Evolutionary conservation across 2,113 vertebrate species (phyloP), one percentile per base, ranked within the genome.

Genomic region (Hippocampus comes): DNA sequence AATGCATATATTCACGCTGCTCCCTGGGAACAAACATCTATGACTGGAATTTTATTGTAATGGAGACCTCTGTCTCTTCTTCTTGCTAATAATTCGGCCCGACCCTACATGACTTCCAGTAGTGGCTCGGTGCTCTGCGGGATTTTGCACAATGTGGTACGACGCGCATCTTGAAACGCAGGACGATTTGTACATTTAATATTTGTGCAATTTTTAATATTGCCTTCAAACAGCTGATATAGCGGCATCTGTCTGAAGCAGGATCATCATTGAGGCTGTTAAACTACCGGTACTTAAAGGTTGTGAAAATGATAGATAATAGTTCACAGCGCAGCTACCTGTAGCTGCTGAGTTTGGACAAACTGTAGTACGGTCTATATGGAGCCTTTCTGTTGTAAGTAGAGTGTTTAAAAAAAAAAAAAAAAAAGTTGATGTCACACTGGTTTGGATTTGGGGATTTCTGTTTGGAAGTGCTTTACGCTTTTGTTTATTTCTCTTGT

Each of bases 291-390:
- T 38, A 38, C 95, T 96, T 95, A 93, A 84, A 89, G 88, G 86
- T 90, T 87, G 87, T 84, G 88, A 93, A 93, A 94, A 92, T 94
- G 94, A 95, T 94, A 88, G 93, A 92, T 94, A 95, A 94, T 93
- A 83, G 75, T 79, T 67, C 80, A 71, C 78, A 77, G 78, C 71
- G 78, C 66, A 74, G 79, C 55, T 75, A 82, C 78, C 80, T 84
- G 78, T 82, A 78, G 76, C 79, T 63, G 69, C 67, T 14, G 63
- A 78, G 80, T 79, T 70, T 81, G 75, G 23, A 79, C 46, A 46
- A 4, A 46, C 3, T 12, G 42, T 61, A 41, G 63, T 55, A 5
- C 51, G 63, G 77, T 74, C 70, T 82, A 59, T 59, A 77, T 75
- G 46, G 42, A 72, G 74, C 72, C 71, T 76, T 75, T 84, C 48